These are phyloP conservation scores for Nesoenas mayeri DNA, from an alignment of 2,113 vertebrate species.

Conservation along the genomic window DNA sequence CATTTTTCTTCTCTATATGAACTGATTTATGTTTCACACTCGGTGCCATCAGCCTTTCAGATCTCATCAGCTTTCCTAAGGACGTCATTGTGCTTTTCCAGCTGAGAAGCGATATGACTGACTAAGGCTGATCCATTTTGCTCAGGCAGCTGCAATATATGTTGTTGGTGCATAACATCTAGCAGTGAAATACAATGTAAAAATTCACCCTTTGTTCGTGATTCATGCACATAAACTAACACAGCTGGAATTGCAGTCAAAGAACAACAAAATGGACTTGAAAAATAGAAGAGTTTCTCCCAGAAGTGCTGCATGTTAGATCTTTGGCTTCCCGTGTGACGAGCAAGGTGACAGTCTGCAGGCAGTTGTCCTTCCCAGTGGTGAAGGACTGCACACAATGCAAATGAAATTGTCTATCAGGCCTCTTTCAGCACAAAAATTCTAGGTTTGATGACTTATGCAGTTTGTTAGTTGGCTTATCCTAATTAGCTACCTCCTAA, in stretches of 20 bases:
- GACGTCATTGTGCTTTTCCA: not conserved
- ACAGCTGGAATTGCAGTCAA: not conserved
- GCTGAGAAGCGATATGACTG: not conserved
- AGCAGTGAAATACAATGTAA: not conserved
- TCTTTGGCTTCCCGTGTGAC: not conserved
- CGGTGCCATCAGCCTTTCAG: not conserved
- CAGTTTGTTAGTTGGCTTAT: not conserved
- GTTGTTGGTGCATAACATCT: not conserved
- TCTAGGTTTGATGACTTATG: not conserved
- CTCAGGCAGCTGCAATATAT: not conserved
- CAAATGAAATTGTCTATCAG: not conserved
- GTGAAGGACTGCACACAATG: not conserved
- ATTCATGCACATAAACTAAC: conserved; percentile 10
- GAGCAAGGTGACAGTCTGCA: not conserved
- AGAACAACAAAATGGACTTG: not conserved
- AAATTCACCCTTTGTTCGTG: not conserved
- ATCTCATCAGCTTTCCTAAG: not conserved
- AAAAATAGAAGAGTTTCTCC: not conserved
- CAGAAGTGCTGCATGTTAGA: not conserved
- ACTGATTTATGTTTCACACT: not conserved
- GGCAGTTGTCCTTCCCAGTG: not conserved
- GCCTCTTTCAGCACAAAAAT: not conserved
- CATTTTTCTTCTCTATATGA: not conserved
- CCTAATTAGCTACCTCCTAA: not conserved
- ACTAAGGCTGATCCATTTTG: not conserved